Conservation (phyloP, 2,888 invertebrate species). For the Poecilobothrus nobilitatus region DNA sequence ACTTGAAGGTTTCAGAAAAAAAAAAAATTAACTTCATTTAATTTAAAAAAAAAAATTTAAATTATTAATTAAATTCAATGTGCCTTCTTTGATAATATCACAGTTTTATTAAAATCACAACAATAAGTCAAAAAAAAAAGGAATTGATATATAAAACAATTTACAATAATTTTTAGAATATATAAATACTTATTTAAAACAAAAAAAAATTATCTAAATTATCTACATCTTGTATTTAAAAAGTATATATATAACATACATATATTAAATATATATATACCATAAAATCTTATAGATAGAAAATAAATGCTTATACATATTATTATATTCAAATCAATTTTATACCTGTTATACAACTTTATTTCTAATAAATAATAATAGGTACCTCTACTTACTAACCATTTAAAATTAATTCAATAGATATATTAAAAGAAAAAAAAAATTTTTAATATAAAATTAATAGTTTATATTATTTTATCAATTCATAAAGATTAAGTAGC, state of each 20-base stretch:
- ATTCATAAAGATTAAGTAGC: too few relatives aligned
- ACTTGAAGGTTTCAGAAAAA: not conserved
- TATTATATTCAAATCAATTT: not conserved
- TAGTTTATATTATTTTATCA: too few relatives aligned
- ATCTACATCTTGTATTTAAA: too few relatives aligned
- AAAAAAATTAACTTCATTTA: not conserved
- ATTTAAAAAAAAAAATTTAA: too few relatives aligned
- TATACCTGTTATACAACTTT: not conserved
- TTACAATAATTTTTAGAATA: not conserved
- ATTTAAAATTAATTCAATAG: too few relatives aligned
- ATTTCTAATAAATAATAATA: too few relatives aligned
- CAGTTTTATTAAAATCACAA: not conserved
- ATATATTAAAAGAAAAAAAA: too few relatives aligned
- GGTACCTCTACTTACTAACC: too few relatives aligned
- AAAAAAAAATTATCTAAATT: too few relatives aligned
- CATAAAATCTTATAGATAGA: not conserved
- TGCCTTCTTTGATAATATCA: conserved; percentile 1
- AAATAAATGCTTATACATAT: not conserved
- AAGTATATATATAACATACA: not conserved
- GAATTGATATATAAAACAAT: not conserved
- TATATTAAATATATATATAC: not conserved
- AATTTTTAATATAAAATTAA: too few relatives aligned
- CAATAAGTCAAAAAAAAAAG: not conserved
- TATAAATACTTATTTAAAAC: too few relatives aligned
- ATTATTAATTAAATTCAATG: not conserved